Percentiles rank a stretch among this genome's conserved stretches.
These are phyloP conservation scores for Drosophila littoralis DNA, from an alignment of 1,140 invertebrate genomes.

Conservation along the genomic window DNA sequence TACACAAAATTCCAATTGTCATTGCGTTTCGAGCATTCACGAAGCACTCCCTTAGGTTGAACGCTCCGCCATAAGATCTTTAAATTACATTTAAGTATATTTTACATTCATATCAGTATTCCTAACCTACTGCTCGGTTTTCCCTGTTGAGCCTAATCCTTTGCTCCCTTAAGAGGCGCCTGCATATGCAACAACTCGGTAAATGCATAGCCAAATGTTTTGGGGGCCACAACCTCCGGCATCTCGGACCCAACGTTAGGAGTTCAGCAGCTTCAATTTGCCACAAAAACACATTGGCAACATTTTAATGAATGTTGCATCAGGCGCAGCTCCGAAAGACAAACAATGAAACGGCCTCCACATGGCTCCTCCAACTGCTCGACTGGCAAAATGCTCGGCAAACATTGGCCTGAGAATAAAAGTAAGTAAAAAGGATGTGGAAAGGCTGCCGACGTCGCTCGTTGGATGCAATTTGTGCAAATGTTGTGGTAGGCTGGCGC, in stretches of 20 bases:
- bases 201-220: conserved; percentile 61
- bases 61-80: neutral
- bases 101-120: conserved; percentile 2
- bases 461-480: conserved; percentile 69
- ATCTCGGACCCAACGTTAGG: neutral
- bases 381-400: conserved; percentile 73
- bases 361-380: conserved; percentile 14
- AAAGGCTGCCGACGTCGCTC: conserved; percentile 8
- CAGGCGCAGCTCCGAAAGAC: conserved; percentile 50
- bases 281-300: conserved; percentile 82
- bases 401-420: conserved; percentile 74
- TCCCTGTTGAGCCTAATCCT: conserved; percentile 49
- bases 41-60: neutral
- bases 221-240: conserved; percentile 1
- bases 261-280: conserved; percentile 74
- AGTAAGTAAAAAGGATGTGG: conserved; percentile 73
- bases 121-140: neutral
- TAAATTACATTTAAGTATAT: neutral
- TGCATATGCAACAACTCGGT: conserved; percentile 63
- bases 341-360: conserved; percentile 69
- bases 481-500: conserved; percentile 61
- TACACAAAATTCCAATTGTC: too few relatives aligned
- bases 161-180: conserved; percentile 32
- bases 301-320: conserved; percentile 79
- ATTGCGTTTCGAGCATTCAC: neutral